Evolutionary conservation across 2,113 vertebrate genomes (phyloP), one percentile per base, ranked within the genome.

Genomic region (Pholis gunnellus): DNA sequence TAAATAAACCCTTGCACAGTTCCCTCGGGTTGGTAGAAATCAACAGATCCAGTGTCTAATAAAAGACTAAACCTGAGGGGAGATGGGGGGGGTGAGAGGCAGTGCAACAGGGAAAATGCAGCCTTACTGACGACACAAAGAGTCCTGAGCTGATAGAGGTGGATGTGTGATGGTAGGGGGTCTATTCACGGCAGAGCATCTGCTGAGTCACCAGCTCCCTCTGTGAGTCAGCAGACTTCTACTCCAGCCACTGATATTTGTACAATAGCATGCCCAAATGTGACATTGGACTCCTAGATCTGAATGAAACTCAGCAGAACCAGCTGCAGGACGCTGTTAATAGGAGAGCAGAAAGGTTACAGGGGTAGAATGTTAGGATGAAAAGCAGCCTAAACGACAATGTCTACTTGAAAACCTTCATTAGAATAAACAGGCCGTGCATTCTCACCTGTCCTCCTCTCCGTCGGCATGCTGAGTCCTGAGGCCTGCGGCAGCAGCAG

Each of bases 391-490:
- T 63, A 44, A 68, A 36, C 42, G 4, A 31, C 17, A 66, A 25
- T 42, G 29, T 75, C 59, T 60, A 52, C 4, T 34, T 72, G 60
- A 63, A 59, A 20, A 27, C 17, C 31, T 56, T 9, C 18, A 48
- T 60, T 5, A 22, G 17, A 54, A 65, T 52, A 7, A 72, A 69
- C 17, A 42, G 20, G 42, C 6, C 9, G 10, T 64, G 54, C 11
- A 10, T 67, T 64, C 97, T 99, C 96, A 99, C 98, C 98, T 98
- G 95, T 99, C 98, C 1, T 99, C 97, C 88, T 99, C 98, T 84
- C 96, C 97, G 92, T 98, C 97, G 68, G 95, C 95, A 0, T 97
- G 96, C 87, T 97, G 96, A 89, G 94, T 96, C 95, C 97, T 96
- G 93, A 98, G 95, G 81, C 97, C 97, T 0, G 96, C 95, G 13